Evolutionary conservation across 2,888 invertebrate species (phyloP).

Genomic region (Petrolisthes manimaculis): DNA sequence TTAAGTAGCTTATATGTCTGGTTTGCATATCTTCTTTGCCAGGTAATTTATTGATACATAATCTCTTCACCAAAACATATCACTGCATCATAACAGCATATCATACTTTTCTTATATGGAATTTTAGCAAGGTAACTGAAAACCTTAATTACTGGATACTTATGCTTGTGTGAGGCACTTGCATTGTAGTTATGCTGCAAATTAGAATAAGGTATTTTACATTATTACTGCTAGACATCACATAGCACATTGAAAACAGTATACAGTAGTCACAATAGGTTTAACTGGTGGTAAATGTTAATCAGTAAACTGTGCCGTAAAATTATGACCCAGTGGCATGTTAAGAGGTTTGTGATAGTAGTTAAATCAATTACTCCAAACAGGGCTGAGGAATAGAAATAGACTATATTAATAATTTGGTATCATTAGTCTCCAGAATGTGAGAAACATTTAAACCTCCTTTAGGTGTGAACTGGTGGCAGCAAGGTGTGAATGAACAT

Average conservation of each 20-base stretch:
- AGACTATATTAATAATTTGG: too few species aligned
- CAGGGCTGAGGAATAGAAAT: too few species aligned
- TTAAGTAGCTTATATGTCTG: slow-evolving; percentile 2
- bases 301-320: too few species aligned
- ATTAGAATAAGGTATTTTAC: background rate
- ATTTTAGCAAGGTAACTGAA: background rate
- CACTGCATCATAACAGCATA: background rate
- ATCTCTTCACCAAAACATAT: slow-evolving; percentile 8
- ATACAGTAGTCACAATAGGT: too few species aligned
- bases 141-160: background rate
- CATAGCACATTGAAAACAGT: background rate
- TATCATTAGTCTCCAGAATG: too few species aligned
- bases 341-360: too few species aligned
- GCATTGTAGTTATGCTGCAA: background rate
- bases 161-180: background rate
- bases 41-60: slow-evolving; percentile 10
- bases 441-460: too few species aligned
- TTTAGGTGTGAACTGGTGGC: too few species aligned
- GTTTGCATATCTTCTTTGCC: background rate
- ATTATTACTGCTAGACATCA: background rate
- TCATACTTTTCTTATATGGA: background rate
- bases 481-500: too few species aligned
- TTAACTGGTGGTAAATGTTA: too few species aligned
- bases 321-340: too few species aligned
- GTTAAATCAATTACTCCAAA: too few species aligned